phyloP scores from a whole-genome alignment of 1,140 invertebrate species.

The Parasteatoda tepidariorum region DNA sequence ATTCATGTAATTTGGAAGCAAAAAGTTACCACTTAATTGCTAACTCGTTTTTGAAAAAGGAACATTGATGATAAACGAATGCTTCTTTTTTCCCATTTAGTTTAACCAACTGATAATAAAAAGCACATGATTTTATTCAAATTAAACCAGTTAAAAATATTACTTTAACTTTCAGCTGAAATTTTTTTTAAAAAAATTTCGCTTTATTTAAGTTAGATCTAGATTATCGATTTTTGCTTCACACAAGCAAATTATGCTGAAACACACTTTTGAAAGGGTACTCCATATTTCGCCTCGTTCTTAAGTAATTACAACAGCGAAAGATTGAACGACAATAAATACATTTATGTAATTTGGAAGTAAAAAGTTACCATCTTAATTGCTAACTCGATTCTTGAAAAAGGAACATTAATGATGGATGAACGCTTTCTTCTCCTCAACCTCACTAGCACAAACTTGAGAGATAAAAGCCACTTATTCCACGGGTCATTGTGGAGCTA shows the following conservation, averaged over 20 bases:
- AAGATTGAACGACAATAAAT: neutral
- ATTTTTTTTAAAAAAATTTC: no score
- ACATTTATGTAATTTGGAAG: neutral
- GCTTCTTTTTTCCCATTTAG: neutral
- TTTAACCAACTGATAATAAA: no score
- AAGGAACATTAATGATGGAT: neutral
- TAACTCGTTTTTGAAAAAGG: no score
- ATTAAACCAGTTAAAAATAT: no score
- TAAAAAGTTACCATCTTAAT: neutral
- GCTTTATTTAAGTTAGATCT: no score
- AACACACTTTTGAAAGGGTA: no score
- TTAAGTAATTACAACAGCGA: neutral
- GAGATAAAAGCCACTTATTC: neutral
- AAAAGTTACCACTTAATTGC: no score
- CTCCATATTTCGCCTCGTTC: neutral
- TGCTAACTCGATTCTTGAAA: neutral
- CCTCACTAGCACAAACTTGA: neutral
- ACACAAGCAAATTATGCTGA: no score
- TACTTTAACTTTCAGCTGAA: no score
- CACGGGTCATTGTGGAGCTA: neutral
- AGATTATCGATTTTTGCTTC: no score
- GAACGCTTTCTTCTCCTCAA: neutral
- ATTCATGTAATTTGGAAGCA: no score
- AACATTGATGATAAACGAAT: neutral
- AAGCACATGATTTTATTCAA: no score